Conservation (phyloP, 2,888 invertebrate genomes). For the Drosophila formosana region DNA sequence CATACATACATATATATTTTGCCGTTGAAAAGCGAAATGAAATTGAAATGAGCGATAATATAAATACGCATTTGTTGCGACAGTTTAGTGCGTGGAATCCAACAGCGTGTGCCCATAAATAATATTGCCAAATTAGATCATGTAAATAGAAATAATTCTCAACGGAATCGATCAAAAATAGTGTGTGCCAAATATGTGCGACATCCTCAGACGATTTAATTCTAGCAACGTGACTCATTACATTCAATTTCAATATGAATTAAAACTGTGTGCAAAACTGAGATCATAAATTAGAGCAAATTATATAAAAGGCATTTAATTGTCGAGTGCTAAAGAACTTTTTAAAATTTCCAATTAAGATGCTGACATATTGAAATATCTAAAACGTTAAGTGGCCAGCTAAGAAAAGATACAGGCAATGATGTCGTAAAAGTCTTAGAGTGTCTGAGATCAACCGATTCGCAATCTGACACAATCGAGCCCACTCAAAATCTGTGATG, state of each 20-base stretch:
- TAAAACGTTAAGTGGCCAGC: neutral
- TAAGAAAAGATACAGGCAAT: neutral
- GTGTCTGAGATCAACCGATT: constrained; percentile 24
- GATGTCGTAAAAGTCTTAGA: constrained; percentile 14
- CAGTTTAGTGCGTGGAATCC: constrained; percentile 59
- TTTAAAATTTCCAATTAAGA: neutral
- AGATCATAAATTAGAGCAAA: neutral
- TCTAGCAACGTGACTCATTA: constrained; percentile 9
- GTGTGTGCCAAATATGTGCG: constrained; percentile 14
- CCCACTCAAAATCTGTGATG: constrained; percentile 65
- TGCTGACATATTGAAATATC: neutral
- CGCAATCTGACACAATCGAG: constrained; percentile 23
- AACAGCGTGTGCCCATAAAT: constrained; percentile 34
- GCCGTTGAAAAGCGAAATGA: constrained; percentile 30
- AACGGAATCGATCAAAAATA: constrained; percentile 31
- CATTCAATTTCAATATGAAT: neutral
- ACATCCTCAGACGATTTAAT: neutral
- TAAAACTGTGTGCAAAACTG: neutral
- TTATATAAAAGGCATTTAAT: neutral
- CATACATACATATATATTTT: constrained; percentile 32
- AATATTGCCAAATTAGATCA: constrained; percentile 24
- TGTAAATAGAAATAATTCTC: constrained; percentile 38
- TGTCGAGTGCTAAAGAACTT: neutral
- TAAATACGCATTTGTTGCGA: constrained; percentile 45
- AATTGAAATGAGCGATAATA: constrained; percentile 18